phyloP scores from a whole-genome alignment of 2,113 vertebrate species.

The Amazona guildingii region DNA sequence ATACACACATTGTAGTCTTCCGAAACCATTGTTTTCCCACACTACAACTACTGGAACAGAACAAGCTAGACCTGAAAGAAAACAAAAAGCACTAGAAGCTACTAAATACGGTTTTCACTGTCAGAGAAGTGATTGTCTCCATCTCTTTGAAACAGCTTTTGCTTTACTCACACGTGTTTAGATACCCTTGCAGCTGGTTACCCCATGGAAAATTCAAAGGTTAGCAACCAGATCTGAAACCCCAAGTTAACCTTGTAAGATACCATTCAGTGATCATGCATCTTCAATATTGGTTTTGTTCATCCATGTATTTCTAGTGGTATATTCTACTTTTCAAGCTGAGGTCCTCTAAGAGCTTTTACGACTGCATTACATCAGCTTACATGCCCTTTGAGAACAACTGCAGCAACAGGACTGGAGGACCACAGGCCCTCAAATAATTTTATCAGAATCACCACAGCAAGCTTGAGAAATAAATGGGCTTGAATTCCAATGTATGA shows the following conservation, averaged over 20 bases:
- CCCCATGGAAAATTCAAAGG: neutral
- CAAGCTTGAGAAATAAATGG: neutral
- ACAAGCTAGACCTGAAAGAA: neutral
- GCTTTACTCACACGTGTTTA: neutral
- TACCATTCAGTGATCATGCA: neutral
- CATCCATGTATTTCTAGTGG: neutral
- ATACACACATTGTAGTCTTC: neutral
- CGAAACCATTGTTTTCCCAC: neutral
- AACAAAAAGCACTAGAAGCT: neutral
- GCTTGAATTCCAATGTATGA: neutral
- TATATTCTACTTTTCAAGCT: neutral
- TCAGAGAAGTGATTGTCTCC: neutral
- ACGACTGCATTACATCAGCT: neutral
- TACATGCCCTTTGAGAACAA: neutral
- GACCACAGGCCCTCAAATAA: neutral
- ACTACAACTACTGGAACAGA: neutral
- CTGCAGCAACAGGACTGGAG: neutral
- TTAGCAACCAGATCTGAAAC: neutral
- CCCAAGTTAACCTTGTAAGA: neutral
- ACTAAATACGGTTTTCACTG: neutral
- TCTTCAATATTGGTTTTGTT: neutral
- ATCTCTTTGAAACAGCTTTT: neutral
- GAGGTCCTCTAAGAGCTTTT: neutral
- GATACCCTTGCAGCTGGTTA: neutral
- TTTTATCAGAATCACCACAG: neutral